Evolutionary conservation across 2,888 invertebrate genomes (phyloP).

Genomic region (Ophonus ardosiacus): DNA sequence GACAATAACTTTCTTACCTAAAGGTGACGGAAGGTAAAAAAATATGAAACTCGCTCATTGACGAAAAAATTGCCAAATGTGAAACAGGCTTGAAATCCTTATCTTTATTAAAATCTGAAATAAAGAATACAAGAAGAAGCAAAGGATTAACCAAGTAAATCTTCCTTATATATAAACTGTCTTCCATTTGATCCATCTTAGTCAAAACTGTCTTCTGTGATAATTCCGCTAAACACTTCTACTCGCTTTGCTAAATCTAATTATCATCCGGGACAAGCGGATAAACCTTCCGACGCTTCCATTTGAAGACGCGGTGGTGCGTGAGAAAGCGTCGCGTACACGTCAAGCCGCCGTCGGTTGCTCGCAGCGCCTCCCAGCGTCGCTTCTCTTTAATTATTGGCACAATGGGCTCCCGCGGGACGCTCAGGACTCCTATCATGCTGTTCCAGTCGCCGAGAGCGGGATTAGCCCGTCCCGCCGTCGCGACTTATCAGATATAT

Average conservation of each 20-base stretch:
- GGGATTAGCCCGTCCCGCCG: slow-evolving; percentile 63
- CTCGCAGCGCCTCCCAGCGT: background rate
- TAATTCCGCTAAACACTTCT: slow-evolving; percentile 18
- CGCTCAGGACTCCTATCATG: slow-evolving; percentile 74
- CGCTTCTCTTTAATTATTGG: slow-evolving; percentile 61
- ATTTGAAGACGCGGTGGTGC: slow-evolving; percentile 20
- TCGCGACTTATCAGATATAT: slow-evolving; percentile 61
- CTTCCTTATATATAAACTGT: background rate
- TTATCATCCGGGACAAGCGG: slow-evolving; percentile 38
- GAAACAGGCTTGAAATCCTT: too few species aligned
- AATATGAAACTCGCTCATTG: too few species aligned
- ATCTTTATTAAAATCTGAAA: too few species aligned
- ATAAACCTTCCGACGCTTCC: slow-evolving; percentile 6
- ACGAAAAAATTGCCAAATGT: too few species aligned
- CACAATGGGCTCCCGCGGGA: slow-evolving; percentile 52
- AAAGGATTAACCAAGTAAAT: too few species aligned
- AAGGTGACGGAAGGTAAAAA: too few species aligned
- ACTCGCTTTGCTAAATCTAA: slow-evolving; percentile 37
- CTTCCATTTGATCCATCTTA: background rate
- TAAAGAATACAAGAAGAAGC: too few species aligned
- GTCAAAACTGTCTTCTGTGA: background rate
- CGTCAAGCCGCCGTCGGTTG: slow-evolving; percentile 5
- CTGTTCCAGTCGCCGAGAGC: slow-evolving; percentile 72
- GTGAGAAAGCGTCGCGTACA: slow-evolving; percentile 16
- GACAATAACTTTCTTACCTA: too few species aligned